Evolutionary conservation across 2,888 invertebrate species (phyloP).

Genomic region (Tiliacea citrago): DNA sequence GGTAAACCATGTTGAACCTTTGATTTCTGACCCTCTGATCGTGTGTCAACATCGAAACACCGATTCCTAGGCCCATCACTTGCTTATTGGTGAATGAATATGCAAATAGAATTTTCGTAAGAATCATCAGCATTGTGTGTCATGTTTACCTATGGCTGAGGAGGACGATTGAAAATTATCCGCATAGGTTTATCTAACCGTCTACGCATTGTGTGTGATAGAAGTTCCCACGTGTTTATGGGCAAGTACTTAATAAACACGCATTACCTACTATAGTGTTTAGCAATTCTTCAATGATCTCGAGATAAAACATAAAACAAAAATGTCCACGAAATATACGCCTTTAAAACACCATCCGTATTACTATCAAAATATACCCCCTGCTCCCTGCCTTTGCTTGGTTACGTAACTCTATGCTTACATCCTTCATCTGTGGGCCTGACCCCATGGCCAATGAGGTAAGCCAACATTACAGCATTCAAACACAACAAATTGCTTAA

Average conservation of each 20-base stretch:
- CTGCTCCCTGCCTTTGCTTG: background rate
- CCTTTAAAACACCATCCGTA: background rate
- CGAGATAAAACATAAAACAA: background rate
- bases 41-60: background rate
- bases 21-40: background rate
- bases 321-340: background rate
- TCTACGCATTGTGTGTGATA: constrained; percentile 31
- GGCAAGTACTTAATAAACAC: background rate
- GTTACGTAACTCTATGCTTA: background rate
- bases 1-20: background rate
- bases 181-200: background rate
- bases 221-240: constrained; percentile 64
- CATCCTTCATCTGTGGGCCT: background rate
- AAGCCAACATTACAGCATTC: background rate
- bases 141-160: constrained; percentile 35
- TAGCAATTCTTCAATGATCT: constrained; percentile 3
- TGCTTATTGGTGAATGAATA: constrained; percentile 18
- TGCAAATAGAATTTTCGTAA: constrained; percentile 13
- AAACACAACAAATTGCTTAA: background rate
- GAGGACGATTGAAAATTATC: constrained; percentile 26
- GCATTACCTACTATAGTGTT: background rate
- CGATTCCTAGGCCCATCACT: background rate
- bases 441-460: background rate
- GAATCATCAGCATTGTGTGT: constrained; percentile 34
- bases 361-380: no score